Base-by-base conservation (phyloP, 2,888 invertebrate species). In the Sympetrum striolatum region DNA sequence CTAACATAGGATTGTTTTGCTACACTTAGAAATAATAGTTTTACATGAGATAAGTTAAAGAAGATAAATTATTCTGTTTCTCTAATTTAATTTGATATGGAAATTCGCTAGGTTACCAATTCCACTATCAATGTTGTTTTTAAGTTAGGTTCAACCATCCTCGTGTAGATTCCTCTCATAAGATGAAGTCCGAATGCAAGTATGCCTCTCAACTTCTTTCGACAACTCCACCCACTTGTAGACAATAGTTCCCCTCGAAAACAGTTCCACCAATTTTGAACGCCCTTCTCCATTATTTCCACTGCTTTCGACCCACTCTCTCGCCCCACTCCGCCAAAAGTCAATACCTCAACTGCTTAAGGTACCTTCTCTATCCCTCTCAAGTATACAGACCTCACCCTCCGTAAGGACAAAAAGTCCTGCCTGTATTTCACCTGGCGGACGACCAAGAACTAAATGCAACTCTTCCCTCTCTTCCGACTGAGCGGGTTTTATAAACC, bases 401-500 rank as follows among this genome's bases (percentile, higher is more conserved):
- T 64, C 44, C 44, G 64, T n/a, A 73, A 73, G 31, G 73, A 73
- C 73, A 73, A 73, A 31, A 35, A 18, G 35, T 37, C 86, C 37
- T 86, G 73, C 15, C 86, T 37, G 86, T 60, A 31, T 73, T 73
- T 86, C 86, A 86, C 86, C 86, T 86, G 60, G 86, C 86, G 86
- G 86, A 35, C 86, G 37, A 22, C 60, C n/a, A 58, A 58, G 86
- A 86, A 60, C 86, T 86, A 86, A 86, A 48, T 86, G 60, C 35
- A n/a, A 31, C 48, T 18, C 44, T 35, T 82, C 60, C 64, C 86
- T 60, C 86, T 86, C 60, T 1, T 73, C 25, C 73, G 12, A 25
- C 31, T 0, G 31, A 73, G 60, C 86, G 86, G 86, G 15, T 37
- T 60, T 60, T 60, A 35, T n/a, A 60, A 86, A 86, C 86, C 60